Conservation (phyloP, 2,797 vertebrate genomes). For the Morus bassanus region DNA sequence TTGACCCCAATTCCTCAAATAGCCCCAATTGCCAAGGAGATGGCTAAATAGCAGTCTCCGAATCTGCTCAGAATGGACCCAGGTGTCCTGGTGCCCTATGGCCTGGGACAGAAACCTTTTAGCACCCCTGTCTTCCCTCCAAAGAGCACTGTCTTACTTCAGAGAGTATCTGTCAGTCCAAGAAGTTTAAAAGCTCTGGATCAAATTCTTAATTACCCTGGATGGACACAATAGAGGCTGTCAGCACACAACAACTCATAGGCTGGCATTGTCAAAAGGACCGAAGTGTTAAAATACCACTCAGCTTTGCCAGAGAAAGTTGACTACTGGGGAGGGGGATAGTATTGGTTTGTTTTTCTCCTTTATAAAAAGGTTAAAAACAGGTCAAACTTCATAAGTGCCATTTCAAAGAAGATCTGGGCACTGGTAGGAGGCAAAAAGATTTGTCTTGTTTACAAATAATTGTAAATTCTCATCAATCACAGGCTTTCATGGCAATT, state of each 20-base stretch:
- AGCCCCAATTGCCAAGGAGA: slow-evolving; percentile 84
- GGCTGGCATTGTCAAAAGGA: neutral
- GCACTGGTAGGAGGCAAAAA: neutral
- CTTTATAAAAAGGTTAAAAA: neutral
- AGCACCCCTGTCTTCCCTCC: neutral
- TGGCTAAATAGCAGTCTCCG: neutral
- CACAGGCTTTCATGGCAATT: neutral
- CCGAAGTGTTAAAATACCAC: neutral
- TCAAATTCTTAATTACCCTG: neutral
- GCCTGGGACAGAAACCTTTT: neutral
- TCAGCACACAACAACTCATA: neutral
- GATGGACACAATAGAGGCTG: neutral
- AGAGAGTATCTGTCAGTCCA: neutral
- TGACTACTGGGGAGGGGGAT: neutral
- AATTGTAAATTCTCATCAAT: neutral
- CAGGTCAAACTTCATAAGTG: neutral
- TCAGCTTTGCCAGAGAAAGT: neutral
- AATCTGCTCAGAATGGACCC: neutral
- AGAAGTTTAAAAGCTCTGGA: neutral
- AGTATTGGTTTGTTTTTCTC: neutral
- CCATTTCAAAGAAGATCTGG: neutral
- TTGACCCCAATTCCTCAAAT: slow-evolving; percentile 91
- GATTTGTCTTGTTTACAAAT: neutral
- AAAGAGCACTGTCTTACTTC: neutral
- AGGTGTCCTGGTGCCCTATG: slow-evolving; percentile 27